Evolutionary conservation across 2,888 invertebrate genomes (phyloP).

Genomic region (Drosophila fulvimacula): DNA sequence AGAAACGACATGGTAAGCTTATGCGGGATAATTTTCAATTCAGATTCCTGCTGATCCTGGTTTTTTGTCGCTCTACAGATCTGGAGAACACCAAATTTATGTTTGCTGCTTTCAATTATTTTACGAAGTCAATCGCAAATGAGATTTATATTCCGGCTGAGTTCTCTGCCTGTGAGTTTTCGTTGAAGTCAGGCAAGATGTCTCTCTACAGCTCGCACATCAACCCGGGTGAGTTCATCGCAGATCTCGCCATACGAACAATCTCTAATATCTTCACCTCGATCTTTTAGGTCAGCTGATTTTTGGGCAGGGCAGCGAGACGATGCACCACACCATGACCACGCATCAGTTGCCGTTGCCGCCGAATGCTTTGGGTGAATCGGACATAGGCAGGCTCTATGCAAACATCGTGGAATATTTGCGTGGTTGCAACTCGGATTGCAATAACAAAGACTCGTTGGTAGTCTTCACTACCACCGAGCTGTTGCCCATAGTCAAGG

Average conservation of each 20-base stretch:
- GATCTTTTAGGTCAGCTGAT: conserved; percentile 68
- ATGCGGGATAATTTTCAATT: neutral
- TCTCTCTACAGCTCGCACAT: conserved; percentile 84
- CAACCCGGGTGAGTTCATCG: conserved; percentile 82
- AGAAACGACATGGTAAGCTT: conserved; percentile 64
- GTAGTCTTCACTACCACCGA: conserved; percentile 84
- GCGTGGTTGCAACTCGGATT: conserved; percentile 20
- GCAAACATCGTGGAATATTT: conserved; percentile 84
- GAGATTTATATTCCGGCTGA: conserved; percentile 86
- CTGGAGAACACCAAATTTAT: conserved; percentile 72
- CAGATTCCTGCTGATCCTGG: no score
- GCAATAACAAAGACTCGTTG: conserved; percentile 70
- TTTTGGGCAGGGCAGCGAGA: conserved; percentile 85
- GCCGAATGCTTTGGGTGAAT: conserved; percentile 82
- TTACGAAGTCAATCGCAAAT: conserved; percentile 66
- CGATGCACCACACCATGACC: conserved; percentile 83
- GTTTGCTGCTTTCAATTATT: conserved; percentile 82
- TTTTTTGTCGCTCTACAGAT: conserved; percentile 53
- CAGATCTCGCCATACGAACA: no score
- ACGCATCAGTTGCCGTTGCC: conserved; percentile 86
- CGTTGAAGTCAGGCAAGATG: conserved; percentile 84
- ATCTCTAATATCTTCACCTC: neutral
- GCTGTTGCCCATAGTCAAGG: conserved; percentile 77
- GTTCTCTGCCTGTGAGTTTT: conserved; percentile 85
- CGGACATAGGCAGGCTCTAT: conserved; percentile 82